These are phyloP conservation scores for Branchellion lobata DNA, from an alignment of 2,888 invertebrate genomes.

Conservation along the genomic window DNA sequence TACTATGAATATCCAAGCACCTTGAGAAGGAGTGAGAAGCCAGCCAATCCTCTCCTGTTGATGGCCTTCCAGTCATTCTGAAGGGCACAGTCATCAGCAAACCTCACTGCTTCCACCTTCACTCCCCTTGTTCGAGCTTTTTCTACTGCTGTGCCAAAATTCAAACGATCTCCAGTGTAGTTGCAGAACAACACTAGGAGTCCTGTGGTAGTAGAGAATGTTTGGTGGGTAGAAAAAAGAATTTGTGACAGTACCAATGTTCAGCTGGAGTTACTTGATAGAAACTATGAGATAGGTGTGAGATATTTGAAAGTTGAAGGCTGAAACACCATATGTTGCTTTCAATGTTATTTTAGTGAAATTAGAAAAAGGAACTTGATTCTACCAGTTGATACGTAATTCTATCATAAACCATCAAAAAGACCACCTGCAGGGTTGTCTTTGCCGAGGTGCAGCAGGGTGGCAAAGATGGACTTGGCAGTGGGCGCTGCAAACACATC, in stretches of 20 bases:
- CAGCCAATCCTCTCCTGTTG: constrained; percentile 69
- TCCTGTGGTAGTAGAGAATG: too few relatives aligned
- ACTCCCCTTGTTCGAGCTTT: constrained; percentile 63
- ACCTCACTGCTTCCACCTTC: constrained; percentile 67
- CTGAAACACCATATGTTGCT: too few relatives aligned
- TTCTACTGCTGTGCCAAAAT: constrained; percentile 60
- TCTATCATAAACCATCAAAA: too few relatives aligned
- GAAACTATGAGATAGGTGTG: too few relatives aligned
- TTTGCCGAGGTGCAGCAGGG: constrained; percentile 68
- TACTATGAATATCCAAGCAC: too few relatives aligned
- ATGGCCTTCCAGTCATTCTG: constrained; percentile 63
- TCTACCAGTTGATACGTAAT: too few relatives aligned
- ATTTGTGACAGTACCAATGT: not conserved
- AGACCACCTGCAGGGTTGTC: constrained; percentile 41
- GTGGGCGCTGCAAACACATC: constrained; percentile 78
- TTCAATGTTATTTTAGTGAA: too few relatives aligned
- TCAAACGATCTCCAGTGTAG: constrained; percentile 61
- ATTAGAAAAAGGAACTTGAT: too few relatives aligned
- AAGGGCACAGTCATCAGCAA: constrained; percentile 70
- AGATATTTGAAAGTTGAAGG: too few relatives aligned
- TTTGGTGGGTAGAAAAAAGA: constrained; percentile 24
- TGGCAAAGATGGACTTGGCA: constrained; percentile 70
- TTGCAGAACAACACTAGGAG: constrained; percentile 59
- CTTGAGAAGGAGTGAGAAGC: constrained; percentile 66
- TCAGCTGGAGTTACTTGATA: too few relatives aligned